phyloP scores from a whole-genome alignment of 2,888 invertebrate species.

The Xanthorhoe spadicearia region DNA sequence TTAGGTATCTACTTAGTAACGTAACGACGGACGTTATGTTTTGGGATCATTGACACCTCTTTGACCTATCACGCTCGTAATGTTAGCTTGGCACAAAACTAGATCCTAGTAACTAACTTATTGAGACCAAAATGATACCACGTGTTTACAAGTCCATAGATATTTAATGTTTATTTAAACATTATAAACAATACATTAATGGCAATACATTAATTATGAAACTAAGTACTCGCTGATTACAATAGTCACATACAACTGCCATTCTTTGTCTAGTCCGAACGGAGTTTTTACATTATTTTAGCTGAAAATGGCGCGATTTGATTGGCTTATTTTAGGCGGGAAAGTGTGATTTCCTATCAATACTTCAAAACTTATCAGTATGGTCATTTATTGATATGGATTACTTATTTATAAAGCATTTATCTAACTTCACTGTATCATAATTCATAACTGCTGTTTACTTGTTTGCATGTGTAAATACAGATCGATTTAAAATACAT shows the following conservation, averaged over 20 bases:
- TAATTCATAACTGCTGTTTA: background rate
- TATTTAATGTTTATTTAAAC: constrained; percentile 52
- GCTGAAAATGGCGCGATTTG: constrained; percentile 17
- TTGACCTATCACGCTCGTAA: constrained; percentile 9
- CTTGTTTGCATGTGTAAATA: too few relatives aligned
- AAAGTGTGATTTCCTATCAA: constrained; percentile 7
- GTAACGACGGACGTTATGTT: background rate
- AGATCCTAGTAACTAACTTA: constrained; percentile 8
- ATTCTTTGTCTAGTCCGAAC: constrained; percentile 14
- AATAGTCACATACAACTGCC: constrained; percentile 26
- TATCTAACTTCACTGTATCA: constrained; percentile 1
- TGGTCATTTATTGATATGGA: constrained; percentile 24
- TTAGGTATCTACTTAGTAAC: too few relatives aligned
- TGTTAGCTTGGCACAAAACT: constrained; percentile 23
- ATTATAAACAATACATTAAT: constrained; percentile 48
- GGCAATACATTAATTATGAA: constrained; percentile 47
- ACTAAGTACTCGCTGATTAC: constrained; percentile 38
- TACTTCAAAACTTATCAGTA: constrained; percentile 11
- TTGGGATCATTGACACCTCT: constrained; percentile 16
- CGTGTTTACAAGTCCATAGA: constrained; percentile 44
- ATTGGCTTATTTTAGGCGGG: constrained; percentile 15
- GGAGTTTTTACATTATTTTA: background rate
- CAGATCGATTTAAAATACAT: too few relatives aligned
- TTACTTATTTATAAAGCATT: background rate
- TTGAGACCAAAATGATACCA: constrained; percentile 36